Base-by-base conservation (phyloP, 2,888 invertebrate genomes). In the Athripsodes cinereus region DNA sequence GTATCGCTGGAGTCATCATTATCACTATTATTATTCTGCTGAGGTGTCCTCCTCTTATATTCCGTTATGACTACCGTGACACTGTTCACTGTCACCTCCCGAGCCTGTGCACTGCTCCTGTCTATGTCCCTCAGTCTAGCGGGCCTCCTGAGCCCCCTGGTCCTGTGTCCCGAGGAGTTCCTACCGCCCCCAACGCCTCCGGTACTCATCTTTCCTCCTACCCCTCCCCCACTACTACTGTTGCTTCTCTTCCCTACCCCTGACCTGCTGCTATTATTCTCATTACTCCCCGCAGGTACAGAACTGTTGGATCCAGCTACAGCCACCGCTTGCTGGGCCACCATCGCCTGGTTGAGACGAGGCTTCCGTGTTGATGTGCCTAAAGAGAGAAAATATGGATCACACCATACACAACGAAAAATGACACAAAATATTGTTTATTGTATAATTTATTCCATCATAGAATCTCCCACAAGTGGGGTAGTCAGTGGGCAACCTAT, bases 41-140 rank as follows among this genome's bases (percentile, higher is more conserved):
- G 26, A n/a, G 59, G 50, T 62, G 78, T 77, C 71, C 92, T 92
- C 65, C 92, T 91, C 72, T 92, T 91, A 73, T 92, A 96, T 78
- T 97, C 97, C 59, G 97, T 97, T 72, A 97, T 96, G 65, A 95
- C 90, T 62, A 97, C 96, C 52, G 97, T 97, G 60, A 97, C 94
- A 68, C 94, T 95, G 73, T 96, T 96, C 34, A 96, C 96, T 52
- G 97, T 97, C 67, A 96, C 94, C 77, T 95, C 93, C 74, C 95
- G 87, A 58, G 93, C 92, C 73, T 92, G 91, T 22, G 92, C 96
- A 31, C 92, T 90, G 69, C 91, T 94, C 55, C 96, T 81, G 72
- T 96, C 96, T 59, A 96, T 88, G 74, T 96, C 95, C 79, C 91
- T 93, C 70, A 95, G 85, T 63, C 94, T 80, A 1, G 93, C 92